Evolutionary conservation across 2,888 invertebrate species (phyloP).

Genomic region (Nomada fabriciana): DNA sequence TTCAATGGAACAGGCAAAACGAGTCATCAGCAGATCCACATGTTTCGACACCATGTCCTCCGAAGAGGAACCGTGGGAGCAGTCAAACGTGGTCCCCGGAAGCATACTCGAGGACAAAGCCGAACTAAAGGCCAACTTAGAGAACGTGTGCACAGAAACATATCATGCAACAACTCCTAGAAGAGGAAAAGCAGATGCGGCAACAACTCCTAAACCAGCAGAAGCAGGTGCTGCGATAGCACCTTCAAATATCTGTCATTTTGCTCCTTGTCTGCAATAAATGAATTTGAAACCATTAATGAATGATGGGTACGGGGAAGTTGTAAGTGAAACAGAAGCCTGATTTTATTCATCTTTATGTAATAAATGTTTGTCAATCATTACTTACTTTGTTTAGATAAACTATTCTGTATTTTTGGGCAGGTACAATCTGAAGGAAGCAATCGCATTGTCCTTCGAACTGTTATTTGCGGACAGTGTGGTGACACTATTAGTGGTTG

Average conservation of each 20-base stretch:
- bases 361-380: neutral
- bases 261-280: neutral
- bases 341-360: neutral
- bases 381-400: slow-evolving; percentile 2
- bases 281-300: neutral
- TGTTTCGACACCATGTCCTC: too few relatives aligned
- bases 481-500: neutral
- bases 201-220: too few relatives aligned
- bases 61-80: too few relatives aligned
- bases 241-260: neutral
- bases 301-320: neutral
- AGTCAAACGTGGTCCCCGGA: too few relatives aligned
- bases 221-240: too few relatives aligned
- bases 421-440: neutral
- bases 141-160: too few relatives aligned
- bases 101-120: too few relatives aligned
- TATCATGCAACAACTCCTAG: too few relatives aligned
- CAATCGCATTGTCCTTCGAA: neutral
- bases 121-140: too few relatives aligned
- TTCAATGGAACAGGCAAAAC: too few relatives aligned
- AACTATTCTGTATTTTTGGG: neutral
- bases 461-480: neutral
- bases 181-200: too few relatives aligned
- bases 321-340: neutral
- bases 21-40: too few relatives aligned